Percentiles rank a stretch among this genome's conserved stretches.
These are phyloP conservation scores for Gambusia holbrooki DNA, from an alignment of 2,113 vertebrate species.

Conservation along the genomic window DNA sequence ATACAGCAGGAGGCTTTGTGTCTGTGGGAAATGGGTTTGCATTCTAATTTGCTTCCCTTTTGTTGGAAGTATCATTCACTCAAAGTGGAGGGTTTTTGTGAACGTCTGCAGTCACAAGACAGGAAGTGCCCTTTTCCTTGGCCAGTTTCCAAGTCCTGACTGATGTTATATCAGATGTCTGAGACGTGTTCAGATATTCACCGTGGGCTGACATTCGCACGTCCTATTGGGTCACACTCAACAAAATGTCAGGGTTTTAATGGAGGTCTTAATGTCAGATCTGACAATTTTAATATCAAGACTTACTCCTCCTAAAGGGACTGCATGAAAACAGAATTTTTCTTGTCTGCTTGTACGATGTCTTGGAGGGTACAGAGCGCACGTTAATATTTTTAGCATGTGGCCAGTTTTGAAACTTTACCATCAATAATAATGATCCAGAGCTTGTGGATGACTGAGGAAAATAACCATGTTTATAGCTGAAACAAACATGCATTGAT, in stretches of 20 bases:
- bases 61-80: conserved; percentile 32
- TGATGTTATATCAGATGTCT: conserved; percentile 55
- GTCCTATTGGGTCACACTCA: conserved; percentile 61
- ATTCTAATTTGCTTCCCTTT: conserved; percentile 34
- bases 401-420: conserved; percentile 16
- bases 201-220: conserved; percentile 55
- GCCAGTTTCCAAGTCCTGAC: conserved; percentile 27
- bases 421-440: conserved; percentile 30
- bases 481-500: conserved; percentile 59
- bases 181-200: conserved; percentile 35
- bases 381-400: not conserved
- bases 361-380: not conserved
- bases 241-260: conserved; percentile 76
- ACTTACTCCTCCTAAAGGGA: conserved; percentile 33
- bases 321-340: conserved; percentile 9
- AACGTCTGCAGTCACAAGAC: conserved; percentile 31
- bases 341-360: not conserved
- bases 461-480: conserved; percentile 49
- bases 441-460: conserved; percentile 7
- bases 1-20: conserved; percentile 28
- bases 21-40: conserved; percentile 37
- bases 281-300: conserved; percentile 41
- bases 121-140: conserved; percentile 61
- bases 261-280: conserved; percentile 57
- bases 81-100: conserved; percentile 18